These are phyloP conservation scores for Guaruba guarouba DNA, from an alignment of 2,113 vertebrate species.

Conservation along the genomic window DNA sequence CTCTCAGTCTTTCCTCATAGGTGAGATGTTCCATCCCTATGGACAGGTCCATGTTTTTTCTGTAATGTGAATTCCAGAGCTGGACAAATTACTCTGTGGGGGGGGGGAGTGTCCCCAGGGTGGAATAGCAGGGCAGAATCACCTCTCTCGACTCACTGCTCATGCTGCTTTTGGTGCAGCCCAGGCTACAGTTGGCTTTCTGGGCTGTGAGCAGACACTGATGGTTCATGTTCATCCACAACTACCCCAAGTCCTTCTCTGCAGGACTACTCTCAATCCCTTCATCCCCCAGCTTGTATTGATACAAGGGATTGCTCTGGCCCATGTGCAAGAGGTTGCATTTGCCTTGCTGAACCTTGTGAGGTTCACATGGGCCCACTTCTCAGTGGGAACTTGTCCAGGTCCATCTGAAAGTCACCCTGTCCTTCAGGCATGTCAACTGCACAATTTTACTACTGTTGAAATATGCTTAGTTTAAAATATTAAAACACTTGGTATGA, in stretches of 20 bases:
- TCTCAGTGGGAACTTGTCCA: neutral
- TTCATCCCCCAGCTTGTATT: neutral
- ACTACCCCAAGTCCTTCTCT: rapidly evolving
- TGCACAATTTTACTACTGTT: neutral
- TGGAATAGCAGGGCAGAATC: neutral
- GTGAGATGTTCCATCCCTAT: neutral
- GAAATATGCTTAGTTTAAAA: neutral
- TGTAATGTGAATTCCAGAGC: neutral
- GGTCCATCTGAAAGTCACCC: neutral
- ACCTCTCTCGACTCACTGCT: rapidly evolving
- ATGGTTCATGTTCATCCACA: neutral
- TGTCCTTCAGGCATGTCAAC: neutral
- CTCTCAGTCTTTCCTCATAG: neutral
- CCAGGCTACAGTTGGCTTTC: rapidly evolving
- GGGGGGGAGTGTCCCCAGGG: neutral
- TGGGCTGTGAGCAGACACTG: rapidly evolving
- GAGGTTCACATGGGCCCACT: neutral
- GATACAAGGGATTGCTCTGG: rapidly evolving
- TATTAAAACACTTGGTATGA: neutral
- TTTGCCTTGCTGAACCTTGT: neutral
- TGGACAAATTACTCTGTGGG: neutral
- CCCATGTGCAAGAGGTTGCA: neutral
- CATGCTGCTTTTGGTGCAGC: neutral
- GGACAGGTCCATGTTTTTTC: neutral
- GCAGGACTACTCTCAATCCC: rapidly evolving